Evolutionary conservation across 1,140 invertebrate species (phyloP).

Genomic region (Monomorium pharaonis): DNA sequence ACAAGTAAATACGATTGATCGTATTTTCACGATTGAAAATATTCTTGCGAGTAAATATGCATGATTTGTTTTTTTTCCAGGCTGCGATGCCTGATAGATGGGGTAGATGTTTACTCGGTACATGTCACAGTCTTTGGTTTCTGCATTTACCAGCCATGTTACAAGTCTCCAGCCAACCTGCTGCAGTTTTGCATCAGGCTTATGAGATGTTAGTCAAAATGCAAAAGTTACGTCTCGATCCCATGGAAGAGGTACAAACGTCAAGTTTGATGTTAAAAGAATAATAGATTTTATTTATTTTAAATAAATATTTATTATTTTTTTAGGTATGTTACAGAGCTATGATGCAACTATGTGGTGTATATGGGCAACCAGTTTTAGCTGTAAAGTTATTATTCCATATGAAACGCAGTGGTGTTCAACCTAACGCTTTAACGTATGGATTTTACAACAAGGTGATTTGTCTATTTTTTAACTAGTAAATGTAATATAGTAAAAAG

Average conservation of each 20-base stretch:
- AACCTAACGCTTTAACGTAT: slow-evolving; percentile 99
- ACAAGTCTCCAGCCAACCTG: slow-evolving; percentile 87
- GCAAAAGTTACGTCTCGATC: slow-evolving; percentile 90
- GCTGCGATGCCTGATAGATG: slow-evolving; percentile 91
- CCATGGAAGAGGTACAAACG: slow-evolving; percentile 93
- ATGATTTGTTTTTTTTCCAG: slow-evolving; percentile 65
- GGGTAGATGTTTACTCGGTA: slow-evolving; percentile 95
- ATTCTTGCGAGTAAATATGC: not conserved
- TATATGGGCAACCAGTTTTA: slow-evolving; percentile 96
- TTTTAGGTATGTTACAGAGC: slow-evolving; percentile 97
- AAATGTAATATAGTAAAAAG: not conserved
- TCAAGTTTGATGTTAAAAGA: not conserved
- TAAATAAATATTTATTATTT: slow-evolving; percentile 26
- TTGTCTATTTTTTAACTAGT: slow-evolving; percentile 6
- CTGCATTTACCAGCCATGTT: slow-evolving; percentile 91
- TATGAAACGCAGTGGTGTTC: slow-evolving; percentile 97
- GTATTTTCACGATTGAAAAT: too few species aligned
- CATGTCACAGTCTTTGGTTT: slow-evolving; percentile 98
- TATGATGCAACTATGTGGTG: slow-evolving; percentile 99
- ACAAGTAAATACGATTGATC: slow-evolving; percentile 84
- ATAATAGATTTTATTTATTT: not conserved
- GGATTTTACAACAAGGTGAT: slow-evolving; percentile 88
- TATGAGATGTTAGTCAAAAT: slow-evolving; percentile 95
- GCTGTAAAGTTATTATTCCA: slow-evolving; percentile 97
- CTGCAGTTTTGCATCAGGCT: slow-evolving; percentile 92